Base-by-base conservation (phyloP, 92 coral and sea anemone genomes). In the Heteractis magnifica region DNA sequence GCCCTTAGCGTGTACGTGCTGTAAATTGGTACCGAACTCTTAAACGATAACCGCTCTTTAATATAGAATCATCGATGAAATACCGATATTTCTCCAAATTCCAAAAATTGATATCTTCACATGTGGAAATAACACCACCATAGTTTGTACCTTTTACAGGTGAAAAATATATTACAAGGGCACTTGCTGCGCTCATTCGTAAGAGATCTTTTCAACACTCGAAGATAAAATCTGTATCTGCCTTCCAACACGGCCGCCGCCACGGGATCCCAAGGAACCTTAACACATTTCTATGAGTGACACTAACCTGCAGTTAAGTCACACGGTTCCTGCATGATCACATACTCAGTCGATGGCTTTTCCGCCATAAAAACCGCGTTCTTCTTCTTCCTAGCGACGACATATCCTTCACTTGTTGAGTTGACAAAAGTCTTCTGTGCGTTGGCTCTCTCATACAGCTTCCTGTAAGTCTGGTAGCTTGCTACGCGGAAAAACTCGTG, bases 341-440 rank as follows among this genome's bases (percentile, higher is more conserved):
- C 79, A 53, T 94, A 91, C 70, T 86, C 87, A 8, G 90, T 86
- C 68, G 86, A 88, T 50, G 95, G 95, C 15, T 91, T 82, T 72
- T 94, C 98, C 48, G 92, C 87, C 85, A 94, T 88, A 41, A 91
- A 92, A 12, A 90, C 94, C 14, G 91, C 91, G 51, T 87, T 89
- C 41, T 81, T 77, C 21, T 56, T 85, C 41, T 81, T 83, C 74
- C 94, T 85, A 18, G 91, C 93, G 65, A 81, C 83, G 20, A 65
- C 84, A 60, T 89, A 83, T 0, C 93, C 98, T 48, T 72, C 88
- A 5, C 77, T 88, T 4, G 92, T 87, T 5, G 84, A 77, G 77
- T 87, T 87, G 26, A 88, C 87, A 53, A 89, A 92, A 23, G 95
- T 88, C 12, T 87, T 81, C 10, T 86, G 85, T 0, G 90, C 87